Conservation (phyloP, 1,140 invertebrate species). For the Fopius arisanus region DNA sequence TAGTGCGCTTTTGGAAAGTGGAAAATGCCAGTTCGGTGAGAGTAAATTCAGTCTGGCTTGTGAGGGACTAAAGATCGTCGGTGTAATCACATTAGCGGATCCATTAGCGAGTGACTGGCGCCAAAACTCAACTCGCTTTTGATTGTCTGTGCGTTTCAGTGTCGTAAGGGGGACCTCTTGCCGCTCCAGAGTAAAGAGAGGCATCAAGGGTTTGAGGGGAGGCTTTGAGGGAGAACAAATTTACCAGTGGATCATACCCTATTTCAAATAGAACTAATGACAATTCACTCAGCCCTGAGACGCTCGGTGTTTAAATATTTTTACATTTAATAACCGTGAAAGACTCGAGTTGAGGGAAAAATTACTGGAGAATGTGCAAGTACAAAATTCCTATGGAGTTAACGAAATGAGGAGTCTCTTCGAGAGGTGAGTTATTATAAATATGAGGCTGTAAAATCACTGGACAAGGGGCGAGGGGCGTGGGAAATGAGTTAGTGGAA, state of each 20-base stretch:
- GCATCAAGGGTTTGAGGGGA: background rate
- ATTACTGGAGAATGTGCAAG: background rate
- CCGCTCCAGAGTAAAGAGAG: background rate
- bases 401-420: too few species aligned
- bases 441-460: too few species aligned
- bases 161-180: background rate
- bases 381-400: too few species aligned
- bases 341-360: background rate
- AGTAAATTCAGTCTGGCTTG: slow-evolving; percentile 23
- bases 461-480: too few species aligned
- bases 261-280: slow-evolving; percentile 25
- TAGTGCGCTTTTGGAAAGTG: slow-evolving; percentile 1
- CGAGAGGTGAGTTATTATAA: too few species aligned
- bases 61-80: slow-evolving; percentile 25
- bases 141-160: slow-evolving; percentile 24
- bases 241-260: slow-evolving; percentile 43
- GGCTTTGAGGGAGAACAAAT: slow-evolving; percentile 22
- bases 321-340: background rate
- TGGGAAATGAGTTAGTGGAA: too few species aligned
- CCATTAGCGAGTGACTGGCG: slow-evolving; percentile 32
- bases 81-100: slow-evolving; percentile 32
- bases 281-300: background rate
- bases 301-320: background rate
- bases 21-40: background rate
- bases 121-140: slow-evolving; percentile 33